These are phyloP conservation scores for Drosophila ogumai DNA, from an alignment of 1,140 invertebrate species.

Conservation along the genomic window DNA sequence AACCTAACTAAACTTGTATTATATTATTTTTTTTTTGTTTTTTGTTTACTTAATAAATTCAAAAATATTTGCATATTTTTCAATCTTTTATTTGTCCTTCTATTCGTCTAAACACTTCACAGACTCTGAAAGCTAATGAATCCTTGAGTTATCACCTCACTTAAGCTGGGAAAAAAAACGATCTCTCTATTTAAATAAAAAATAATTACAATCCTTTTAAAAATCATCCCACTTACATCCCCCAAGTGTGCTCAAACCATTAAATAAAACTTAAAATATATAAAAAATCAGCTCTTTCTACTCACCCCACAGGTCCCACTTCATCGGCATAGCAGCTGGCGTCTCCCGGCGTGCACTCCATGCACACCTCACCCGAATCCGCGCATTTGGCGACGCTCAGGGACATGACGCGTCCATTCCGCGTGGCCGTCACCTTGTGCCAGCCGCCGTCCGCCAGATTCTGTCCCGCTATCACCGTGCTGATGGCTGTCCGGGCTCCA, in stretches of 20 bases:
- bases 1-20: neutral
- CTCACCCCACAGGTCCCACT: constrained; percentile 93
- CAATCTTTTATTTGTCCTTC: neutral
- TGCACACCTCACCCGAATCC: constrained; percentile 93
- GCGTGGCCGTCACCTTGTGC: constrained; percentile 95
- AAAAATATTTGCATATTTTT: neutral
- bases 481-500: constrained; percentile 93
- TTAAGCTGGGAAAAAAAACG: too few species aligned
- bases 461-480: constrained; percentile 89
- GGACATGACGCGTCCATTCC: constrained; percentile 94
- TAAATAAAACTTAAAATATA: neutral
- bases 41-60: neutral
- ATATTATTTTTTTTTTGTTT: too few species aligned
- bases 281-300: neutral
- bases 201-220: neutral
- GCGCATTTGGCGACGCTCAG: constrained; percentile 92
- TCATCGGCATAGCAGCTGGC: constrained; percentile 92
- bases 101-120: neutral
- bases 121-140: neutral
- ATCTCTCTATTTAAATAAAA: too few species aligned
- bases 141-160: too few species aligned
- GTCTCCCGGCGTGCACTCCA: constrained; percentile 93
- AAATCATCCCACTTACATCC: neutral
- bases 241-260: neutral
- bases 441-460: constrained; percentile 94